Base-by-base conservation (phyloP, 1,140 invertebrate genomes). In the Chironomus tepperi region DNA sequence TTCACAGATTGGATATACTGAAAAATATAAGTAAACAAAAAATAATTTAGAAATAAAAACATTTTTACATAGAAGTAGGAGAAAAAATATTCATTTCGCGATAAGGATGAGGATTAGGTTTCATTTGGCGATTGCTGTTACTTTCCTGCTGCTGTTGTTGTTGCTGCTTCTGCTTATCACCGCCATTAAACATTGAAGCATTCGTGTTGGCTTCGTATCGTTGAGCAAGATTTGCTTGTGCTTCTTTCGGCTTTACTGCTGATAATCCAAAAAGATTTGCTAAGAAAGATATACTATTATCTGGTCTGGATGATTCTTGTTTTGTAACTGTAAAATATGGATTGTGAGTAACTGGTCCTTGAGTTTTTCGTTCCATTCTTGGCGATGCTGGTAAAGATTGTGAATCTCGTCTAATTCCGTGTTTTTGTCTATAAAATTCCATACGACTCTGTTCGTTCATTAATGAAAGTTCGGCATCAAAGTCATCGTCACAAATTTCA, bases 61-160 rank as follows among this genome's bases (percentile, higher is more conserved):
- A 57, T 10, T n/a, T 12, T 65, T 67, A 67, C 64, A 67, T 67
- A 7, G 64, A 67, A 12, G 64, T 67, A 8, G 64, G 64, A 7
- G 16, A 18, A 70, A 70, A 70, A 18, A 70, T 70, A 70, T 70
- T 70, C 65, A 70, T 19, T 70, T 70, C 65, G 9, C 65, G n/a
- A 9, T 19, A 70, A 3, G 16, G 16, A 70, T 70, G 16, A 6
- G 65, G 65, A 10, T 70, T 70, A 8, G 65, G 65, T 70, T 15
- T 70, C 19, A 70, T 70, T 70, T 70, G 16, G 5, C 65, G 65
- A 19, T 6, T 18, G 9, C 16, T 9, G 18, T 2, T 7, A 57
- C 2, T n/a, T 57, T 16, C 16, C 15, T 70, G 65, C 18, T 19
- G 64, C 16, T 67, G 65, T 19, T 70, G 65, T 18, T 9, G 16